Evolutionary conservation across 2,113 vertebrate genomes (phyloP).

Genomic region (Rhipidura dahli): DNA sequence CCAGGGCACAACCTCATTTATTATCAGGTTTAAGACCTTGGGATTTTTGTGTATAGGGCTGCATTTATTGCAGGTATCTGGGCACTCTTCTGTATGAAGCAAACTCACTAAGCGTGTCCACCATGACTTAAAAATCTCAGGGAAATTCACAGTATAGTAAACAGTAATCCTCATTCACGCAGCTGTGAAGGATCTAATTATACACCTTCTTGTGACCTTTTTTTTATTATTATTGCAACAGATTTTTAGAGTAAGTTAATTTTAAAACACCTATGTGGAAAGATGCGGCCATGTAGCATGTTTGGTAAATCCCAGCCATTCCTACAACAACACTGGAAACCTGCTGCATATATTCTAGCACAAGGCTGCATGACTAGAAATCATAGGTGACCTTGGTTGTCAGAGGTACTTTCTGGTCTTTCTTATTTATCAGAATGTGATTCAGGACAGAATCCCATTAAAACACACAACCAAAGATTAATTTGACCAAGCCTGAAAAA

Average conservation of each 20-base stretch:
- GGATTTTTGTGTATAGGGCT: neutral
- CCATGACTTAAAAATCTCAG: neutral
- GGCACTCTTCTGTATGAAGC: neutral
- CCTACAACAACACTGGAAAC: neutral
- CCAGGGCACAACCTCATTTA: neutral
- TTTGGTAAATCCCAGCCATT: neutral
- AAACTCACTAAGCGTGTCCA: neutral
- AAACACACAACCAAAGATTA: neutral
- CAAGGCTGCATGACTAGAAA: neutral
- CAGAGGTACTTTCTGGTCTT: neutral
- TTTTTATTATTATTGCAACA: neutral
- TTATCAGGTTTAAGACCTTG: neutral
- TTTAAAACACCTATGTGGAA: neutral
- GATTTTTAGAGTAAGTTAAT: neutral
- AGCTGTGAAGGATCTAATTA: neutral
- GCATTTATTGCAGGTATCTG: neutral
- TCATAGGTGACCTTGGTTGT: neutral
- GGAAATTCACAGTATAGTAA: neutral
- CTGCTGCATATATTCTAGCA: neutral
- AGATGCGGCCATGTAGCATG: accelerated
- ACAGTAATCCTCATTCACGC: neutral
- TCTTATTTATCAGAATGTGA: neutral
- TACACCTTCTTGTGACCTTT: neutral
- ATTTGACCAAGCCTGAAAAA: neutral
- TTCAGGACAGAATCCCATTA: neutral